Evolutionary conservation across 2,113 vertebrate genomes (phyloP).

Genomic region (Apistogramma diplotaenia): DNA sequence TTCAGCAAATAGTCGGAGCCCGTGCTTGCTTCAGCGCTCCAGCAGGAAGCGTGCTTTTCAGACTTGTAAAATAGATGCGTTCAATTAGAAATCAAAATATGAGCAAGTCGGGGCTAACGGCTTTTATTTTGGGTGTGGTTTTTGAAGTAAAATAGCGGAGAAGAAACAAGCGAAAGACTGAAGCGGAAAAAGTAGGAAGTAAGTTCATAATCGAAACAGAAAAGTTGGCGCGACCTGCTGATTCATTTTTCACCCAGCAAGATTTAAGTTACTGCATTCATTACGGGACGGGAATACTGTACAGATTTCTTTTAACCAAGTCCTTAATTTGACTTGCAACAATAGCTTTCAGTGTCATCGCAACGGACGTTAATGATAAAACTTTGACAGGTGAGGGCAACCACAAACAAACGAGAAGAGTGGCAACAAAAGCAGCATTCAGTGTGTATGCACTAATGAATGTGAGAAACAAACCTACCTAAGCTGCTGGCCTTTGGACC

Average conservation of each 20-base stretch:
- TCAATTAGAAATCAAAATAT: not conserved
- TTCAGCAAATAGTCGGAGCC: constrained; percentile 55
- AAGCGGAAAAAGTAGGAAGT: constrained; percentile 12
- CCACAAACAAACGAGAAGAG: not conserved
- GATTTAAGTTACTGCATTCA: not conserved
- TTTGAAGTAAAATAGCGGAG: not conserved
- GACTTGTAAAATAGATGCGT: constrained; percentile 5
- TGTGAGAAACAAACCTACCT: not conserved
- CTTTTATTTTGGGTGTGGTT: not conserved
- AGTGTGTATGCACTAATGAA: not conserved
- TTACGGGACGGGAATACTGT: not conserved
- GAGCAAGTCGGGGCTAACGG: not conserved
- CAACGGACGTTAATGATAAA: not conserved
- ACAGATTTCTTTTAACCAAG: not conserved
- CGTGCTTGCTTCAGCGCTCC: not conserved
- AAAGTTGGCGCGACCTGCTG: not conserved
- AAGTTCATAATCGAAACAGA: constrained; percentile 18
- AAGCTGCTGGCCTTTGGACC: not conserved
- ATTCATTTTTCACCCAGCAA: not conserved
- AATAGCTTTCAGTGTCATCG: not conserved
- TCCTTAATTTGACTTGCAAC: not conserved
- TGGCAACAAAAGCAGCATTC: not conserved
- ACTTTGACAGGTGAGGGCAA: not conserved
- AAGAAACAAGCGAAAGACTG: not conserved
- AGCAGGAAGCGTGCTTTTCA: constrained; percentile 11